phyloP scores from a whole-genome alignment of 2,888 invertebrate species.

The Cheiracanthium punctorium region DNA sequence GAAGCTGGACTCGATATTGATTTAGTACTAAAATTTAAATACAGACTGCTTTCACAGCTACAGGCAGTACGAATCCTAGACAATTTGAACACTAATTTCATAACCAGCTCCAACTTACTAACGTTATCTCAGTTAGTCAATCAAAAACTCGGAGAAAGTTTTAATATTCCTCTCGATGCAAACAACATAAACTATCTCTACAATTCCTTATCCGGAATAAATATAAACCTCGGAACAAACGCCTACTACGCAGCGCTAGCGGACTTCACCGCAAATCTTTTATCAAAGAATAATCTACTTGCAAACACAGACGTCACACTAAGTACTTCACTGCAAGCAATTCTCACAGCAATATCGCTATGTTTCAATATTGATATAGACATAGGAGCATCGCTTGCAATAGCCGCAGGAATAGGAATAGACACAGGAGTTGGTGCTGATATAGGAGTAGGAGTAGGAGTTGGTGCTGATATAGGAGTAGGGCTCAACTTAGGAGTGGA shows the following conservation, averaged over 20 bases:
- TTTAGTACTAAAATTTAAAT: background rate
- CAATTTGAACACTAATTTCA: background rate
- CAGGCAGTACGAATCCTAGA: background rate
- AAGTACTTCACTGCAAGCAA: background rate
- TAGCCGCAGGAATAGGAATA: background rate
- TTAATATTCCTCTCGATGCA: background rate
- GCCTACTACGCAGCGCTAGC: background rate
- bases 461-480: background rate
- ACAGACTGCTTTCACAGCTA: background rate
- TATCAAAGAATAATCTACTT: background rate
- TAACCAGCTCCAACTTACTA: background rate
- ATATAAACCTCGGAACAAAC: background rate
- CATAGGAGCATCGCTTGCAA: background rate
- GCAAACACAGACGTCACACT: background rate
- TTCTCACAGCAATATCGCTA: background rate
- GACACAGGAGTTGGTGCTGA: background rate
- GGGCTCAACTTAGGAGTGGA: background rate
- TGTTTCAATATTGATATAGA: background rate
- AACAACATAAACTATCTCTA: background rate
- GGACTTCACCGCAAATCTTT: background rate
- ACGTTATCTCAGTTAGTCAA: background rate
- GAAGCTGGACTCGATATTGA: background rate
- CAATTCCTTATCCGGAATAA: background rate
- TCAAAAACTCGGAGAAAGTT: background rate
- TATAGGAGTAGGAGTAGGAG: background rate